Evolutionary conservation across 2,113 vertebrate species (phyloP).

Genomic region (Cryptotis parvus): DNA sequence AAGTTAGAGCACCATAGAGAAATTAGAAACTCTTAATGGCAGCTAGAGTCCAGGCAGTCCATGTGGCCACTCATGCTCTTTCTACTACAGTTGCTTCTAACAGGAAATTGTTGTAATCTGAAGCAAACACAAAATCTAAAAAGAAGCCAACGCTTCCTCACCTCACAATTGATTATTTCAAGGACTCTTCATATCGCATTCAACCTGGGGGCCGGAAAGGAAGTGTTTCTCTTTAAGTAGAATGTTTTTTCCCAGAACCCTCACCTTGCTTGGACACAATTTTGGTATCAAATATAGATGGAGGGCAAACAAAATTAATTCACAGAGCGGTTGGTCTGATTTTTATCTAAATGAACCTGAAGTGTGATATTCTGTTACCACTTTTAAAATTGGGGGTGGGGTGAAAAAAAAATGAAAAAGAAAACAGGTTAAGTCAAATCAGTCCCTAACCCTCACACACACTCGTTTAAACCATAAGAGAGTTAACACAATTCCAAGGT

Average conservation of each 20-base stretch:
- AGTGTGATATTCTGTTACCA: conserved; percentile 61
- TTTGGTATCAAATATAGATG: conserved; percentile 52
- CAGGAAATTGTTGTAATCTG: conserved; percentile 19
- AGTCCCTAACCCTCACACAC: conserved; percentile 72
- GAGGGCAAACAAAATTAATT: conserved; percentile 64
- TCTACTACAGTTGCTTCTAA: not conserved
- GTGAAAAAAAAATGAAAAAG: not conserved
- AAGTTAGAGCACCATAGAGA: not conserved
- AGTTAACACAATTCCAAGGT: conserved; percentile 81
- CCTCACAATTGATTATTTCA: not conserved
- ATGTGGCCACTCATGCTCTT: not conserved
- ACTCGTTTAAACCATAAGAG: conserved; percentile 79
- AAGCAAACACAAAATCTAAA: conserved; percentile 44
- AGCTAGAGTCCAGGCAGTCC: not conserved
- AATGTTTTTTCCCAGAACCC: not conserved
- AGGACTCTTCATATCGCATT: conserved; percentile 50
- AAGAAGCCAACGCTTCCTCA: not conserved
- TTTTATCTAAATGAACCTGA: conserved; percentile 36
- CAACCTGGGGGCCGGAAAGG: conserved; percentile 18
- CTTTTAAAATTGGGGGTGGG: not conserved
- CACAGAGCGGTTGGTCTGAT: conserved; percentile 24
- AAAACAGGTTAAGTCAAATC: conserved; percentile 7
- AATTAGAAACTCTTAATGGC: too few relatives aligned
- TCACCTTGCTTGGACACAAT: not conserved
- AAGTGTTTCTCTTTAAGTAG: conserved; percentile 51